A percentile compares a stretch with the other conserved stretches of the same genome.
These are phyloP conservation scores for Dipodomys ordii DNA, from an alignment of 2,113 vertebrate species.

Conservation along the genomic window DNA sequence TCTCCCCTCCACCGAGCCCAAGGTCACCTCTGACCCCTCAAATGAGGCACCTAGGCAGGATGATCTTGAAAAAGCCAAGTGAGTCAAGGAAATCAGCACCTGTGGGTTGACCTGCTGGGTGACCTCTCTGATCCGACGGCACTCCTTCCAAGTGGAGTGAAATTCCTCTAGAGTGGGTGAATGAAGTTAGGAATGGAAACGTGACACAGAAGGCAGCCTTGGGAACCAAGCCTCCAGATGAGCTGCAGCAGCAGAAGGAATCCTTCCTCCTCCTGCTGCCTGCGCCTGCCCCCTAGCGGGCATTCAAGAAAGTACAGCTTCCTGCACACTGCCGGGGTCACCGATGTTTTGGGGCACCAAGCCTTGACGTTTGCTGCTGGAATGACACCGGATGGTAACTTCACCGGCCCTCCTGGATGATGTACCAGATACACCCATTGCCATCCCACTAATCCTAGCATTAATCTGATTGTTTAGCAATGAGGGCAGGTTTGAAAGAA, in stretches of 20 bases:
- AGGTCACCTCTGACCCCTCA: slow-evolving; percentile 54
- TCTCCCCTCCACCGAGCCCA: neutral
- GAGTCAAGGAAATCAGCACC: slow-evolving; percentile 27
- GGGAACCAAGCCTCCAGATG: neutral
- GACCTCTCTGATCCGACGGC: neutral
- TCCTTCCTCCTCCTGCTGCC: neutral
- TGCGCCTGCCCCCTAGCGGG: slow-evolving; percentile 7
- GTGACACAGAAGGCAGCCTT: neutral
- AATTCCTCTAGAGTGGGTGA: slow-evolving; percentile 36
- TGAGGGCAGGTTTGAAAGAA: neutral
- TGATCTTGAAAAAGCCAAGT: neutral
- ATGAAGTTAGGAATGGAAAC: slow-evolving; percentile 47
- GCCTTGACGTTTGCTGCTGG: neutral
- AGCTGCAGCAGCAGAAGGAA: neutral
- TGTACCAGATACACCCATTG: neutral
- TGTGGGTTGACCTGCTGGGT: neutral
- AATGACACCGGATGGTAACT: neutral
- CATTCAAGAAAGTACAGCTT: neutral
- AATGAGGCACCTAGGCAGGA: neutral
- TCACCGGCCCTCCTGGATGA: neutral
- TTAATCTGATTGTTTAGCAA: neutral
- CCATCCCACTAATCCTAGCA: neutral
- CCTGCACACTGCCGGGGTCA: rapidly evolving
- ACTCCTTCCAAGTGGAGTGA: slow-evolving; percentile 3
- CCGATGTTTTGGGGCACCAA: rapidly evolving